Evolutionary conservation across 30 jellyfish, hydroid and myxozoan species (phyloP), one percentile per base, ranked within the genome.

Genomic region (Pseudorhiza aurosa): DNA sequence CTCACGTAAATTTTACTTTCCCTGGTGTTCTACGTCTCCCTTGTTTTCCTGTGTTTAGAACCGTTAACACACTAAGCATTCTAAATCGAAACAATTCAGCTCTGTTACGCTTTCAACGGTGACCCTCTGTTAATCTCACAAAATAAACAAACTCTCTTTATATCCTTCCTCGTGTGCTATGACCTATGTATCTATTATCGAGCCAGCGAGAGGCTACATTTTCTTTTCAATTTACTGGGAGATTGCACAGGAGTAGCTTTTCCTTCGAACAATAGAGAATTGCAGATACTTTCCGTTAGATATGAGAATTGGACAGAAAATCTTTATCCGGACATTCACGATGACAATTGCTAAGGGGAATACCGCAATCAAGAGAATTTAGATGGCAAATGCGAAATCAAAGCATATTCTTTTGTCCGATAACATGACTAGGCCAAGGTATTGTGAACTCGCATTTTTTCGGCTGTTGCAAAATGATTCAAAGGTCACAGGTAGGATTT

Each of bases 151-250:
- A 73, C 86, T 25, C 25, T 27, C 68, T n/a, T 70, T 58, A 47
- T 70, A 70, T 70, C 83, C 83, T 46, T 70, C 83, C 83, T 70
- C 83, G 49, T 42, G 83, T 32, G 68, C 50, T 57, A 18, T 70
- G 83, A 70, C 83, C 83, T 51, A 46, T 26, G 21, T 28, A 8
- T 11, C 83, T 47, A 26, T 70, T 68, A 21, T 36, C 44, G 30
- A 46, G 65, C 72, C 85, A 71, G 85, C 85, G 32, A 51, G 85
- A 49, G 57, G 72, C 65, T 50, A 53, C 22, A 31, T 46, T 36
- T 28, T 37, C 58, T 37, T 19, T 73, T 73, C 58, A 73, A 51
- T 73, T 28, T 10, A 21, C 32, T 36, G 36, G 55, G 32, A 25
- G 39, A 43, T 8, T 22, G 51, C 86, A 6, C 86, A 73, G 75